A percentile compares a stretch with the other conserved stretches of the same genome.
Conservation (phyloP, 2,888 invertebrate genomes). For the Sphaerophoria taeniata region DNA sequence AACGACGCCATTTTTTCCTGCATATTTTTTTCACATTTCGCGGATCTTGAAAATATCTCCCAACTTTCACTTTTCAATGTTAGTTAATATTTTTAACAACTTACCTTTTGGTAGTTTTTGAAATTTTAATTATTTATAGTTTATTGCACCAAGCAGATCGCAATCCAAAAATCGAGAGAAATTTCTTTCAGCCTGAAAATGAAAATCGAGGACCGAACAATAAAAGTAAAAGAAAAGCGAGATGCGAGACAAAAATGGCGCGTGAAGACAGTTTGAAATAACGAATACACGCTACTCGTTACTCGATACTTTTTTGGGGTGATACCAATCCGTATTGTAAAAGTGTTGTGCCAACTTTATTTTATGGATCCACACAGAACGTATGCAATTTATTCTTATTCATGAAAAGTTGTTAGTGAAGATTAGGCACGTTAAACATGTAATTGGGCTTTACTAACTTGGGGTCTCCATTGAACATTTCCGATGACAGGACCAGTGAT, state of each 20-base stretch:
- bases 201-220: conserved; percentile 35
- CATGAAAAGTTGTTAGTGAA: no score
- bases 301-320: conserved; percentile 7
- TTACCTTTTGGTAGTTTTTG: not conserved
- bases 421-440: no score
- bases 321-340: not conserved
- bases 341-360: no score
- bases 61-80: not conserved
- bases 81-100: not conserved
- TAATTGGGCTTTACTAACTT: no score
- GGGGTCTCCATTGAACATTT: no score
- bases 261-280: conserved; percentile 25
- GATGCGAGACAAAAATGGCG: conserved; percentile 53
- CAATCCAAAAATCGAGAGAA: no score
- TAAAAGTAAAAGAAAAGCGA: no score
- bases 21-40: not conserved
- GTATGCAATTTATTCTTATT: no score
- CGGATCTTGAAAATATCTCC: not conserved
- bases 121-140: no score
- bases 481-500: no score
- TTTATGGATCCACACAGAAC: no score
- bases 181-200: not conserved
- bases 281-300: not conserved
- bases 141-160: no score
- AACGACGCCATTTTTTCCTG: conserved; percentile 64